phyloP scores from a whole-genome alignment of 2,113 vertebrate species.

The Bubo blakistoni region DNA sequence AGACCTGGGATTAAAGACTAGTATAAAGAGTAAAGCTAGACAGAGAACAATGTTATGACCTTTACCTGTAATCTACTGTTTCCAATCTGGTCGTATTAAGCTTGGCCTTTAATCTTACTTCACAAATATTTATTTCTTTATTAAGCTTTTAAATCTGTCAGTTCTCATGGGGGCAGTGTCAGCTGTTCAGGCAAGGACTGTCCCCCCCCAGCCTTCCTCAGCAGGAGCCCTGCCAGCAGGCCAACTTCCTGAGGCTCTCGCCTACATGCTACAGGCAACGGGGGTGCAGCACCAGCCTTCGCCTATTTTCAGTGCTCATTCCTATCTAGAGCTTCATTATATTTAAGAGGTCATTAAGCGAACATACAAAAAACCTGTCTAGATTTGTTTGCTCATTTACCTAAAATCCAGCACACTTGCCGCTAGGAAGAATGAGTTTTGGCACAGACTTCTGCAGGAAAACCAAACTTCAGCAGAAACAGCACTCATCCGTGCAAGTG shows the following conservation, averaged over 20 bases:
- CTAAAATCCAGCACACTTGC: not conserved
- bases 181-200: not conserved
- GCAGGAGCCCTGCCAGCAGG: not conserved
- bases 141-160: not conserved
- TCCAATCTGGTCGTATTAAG: not conserved
- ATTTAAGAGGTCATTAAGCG: not conserved
- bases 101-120: not conserved
- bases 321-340: not conserved
- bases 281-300: not conserved
- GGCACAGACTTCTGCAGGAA: not conserved
- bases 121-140: not conserved
- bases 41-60: not conserved
- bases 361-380: not conserved
- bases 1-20: not conserved
- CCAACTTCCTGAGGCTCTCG: rapidly evolving
- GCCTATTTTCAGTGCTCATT: not conserved
- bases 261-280: rapidly evolving
- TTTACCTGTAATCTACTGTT: not conserved
- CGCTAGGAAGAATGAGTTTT: not conserved
- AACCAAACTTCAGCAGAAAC: not conserved
- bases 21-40: rapidly evolving
- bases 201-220: not conserved
- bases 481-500: not conserved
- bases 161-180: not conserved
- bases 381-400: not conserved